Base-by-base conservation (phyloP, 2,797 vertebrate species). In the Amblyopsis hoosieri region DNA sequence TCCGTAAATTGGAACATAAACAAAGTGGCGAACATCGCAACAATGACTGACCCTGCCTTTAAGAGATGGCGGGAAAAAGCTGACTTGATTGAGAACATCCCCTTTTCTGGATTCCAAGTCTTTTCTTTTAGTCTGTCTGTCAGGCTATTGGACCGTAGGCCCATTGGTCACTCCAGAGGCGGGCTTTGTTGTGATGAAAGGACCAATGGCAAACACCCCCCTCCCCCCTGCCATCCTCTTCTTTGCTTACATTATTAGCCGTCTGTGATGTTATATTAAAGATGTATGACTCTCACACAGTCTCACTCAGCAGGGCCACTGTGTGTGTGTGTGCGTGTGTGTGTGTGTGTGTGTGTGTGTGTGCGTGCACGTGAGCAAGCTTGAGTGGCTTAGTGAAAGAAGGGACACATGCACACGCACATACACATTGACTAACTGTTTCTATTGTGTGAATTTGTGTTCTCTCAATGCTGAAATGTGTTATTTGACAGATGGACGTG, bases 401-500 rank as follows among this genome's bases (percentile, higher is more conserved):
- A 71, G 68, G 59, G 33, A 37, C 33, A 7, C 37, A 13, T 12
- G 11, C 69, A 53, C 23, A 51, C 47, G 33, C 51, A 15, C 53
- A 57, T 17, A 42, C 47, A 53, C 46, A 23, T 54, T 14, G 4
- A 42, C 45, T 53, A 54, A 64, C n/a, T 10, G 69, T 47, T 19
- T 71, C 66, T 66, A 75, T 74, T 64, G 75, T 88, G 87, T 64
- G 80, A 85, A 85, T 71, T 81, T 42, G 73, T 75, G 80, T 69
- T 75, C 78, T 78, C 79, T 71, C 75, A 62, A 73, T 82, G 83
- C 81, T 75, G 62, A 84, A 86, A 84, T 85, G 82, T 85, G 80
- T 81, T 76, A 76, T 90, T 84, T 89, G 90, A 91, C 92, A 93
- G 92, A 93, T 93, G 91, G 90, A 87, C 76, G 92, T 94, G 90